Percentiles rank a stretch among this genome's conserved stretches.
phyloP scores from a whole-genome alignment of 53 echinoderm and acorn worm genomes.

The Glandiceps talaboti region DNA sequence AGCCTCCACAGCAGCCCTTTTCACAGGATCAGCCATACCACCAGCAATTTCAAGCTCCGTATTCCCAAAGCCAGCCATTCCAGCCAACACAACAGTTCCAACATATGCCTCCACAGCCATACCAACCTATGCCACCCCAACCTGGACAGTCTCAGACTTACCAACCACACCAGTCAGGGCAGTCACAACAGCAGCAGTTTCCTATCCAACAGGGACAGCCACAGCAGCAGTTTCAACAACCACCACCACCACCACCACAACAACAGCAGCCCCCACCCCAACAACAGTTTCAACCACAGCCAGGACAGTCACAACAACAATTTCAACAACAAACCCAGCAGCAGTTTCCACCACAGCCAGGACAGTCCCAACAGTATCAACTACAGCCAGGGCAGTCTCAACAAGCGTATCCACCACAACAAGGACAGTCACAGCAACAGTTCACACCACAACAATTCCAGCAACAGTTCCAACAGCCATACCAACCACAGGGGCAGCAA shows the following conservation, averaged over 20 bases:
- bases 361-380: constrained; percentile 21
- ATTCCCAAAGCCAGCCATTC: background rate
- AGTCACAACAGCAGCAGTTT: background rate
- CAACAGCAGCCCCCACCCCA: constrained; percentile 33
- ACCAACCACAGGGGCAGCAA: background rate
- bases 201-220: constrained; percentile 17
- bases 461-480: background rate
- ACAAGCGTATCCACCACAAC: constrained; percentile 17
- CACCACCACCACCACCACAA: constrained; percentile 16
- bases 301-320: constrained; percentile 5
- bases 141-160: constrained; percentile 13
- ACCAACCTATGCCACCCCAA: background rate
- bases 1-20: background rate
- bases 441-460: constrained; percentile 9
- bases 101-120: background rate
- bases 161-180: constrained; percentile 8
- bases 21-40: background rate
- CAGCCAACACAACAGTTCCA: background rate
- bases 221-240: constrained; percentile 16
- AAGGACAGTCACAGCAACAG: constrained; percentile 22
- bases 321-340: constrained; percentile 17
- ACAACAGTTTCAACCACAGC: constrained; percentile 1
- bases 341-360: constrained; percentile 27
- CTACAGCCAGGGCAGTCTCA: constrained; percentile 26
- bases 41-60: background rate